Evolutionary conservation across 1,140 invertebrate species (phyloP).

Genomic region (Drosophila chauvacae): DNA sequence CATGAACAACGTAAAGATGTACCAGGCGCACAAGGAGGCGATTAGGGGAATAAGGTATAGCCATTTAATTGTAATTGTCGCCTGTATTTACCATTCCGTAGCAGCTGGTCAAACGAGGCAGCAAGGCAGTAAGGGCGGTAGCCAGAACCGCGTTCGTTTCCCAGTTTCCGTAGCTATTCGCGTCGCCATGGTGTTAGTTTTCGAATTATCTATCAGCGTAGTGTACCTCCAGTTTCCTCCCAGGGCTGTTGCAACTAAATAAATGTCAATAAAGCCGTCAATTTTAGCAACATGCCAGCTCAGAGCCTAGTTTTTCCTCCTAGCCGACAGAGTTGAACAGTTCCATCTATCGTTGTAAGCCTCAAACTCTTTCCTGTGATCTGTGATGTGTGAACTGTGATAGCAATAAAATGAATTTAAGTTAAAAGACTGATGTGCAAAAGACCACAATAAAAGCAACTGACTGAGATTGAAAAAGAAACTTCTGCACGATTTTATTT

Average conservation of each 20-base stretch:
- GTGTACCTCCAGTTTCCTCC: constrained; percentile 27
- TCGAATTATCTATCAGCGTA: constrained; percentile 7
- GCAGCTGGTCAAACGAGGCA: constrained; percentile 43
- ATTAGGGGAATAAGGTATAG: constrained; percentile 98
- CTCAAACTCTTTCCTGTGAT: constrained; percentile 10
- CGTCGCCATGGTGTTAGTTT: constrained; percentile 19
- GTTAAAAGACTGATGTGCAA: constrained; percentile 54
- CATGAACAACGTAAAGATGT: constrained; percentile 99
- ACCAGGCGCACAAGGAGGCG: constrained; percentile 99
- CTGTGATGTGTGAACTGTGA: constrained; percentile 21
- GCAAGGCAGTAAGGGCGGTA: constrained; percentile 4
- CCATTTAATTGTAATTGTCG: constrained; percentile 74
- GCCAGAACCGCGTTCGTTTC: constrained; percentile 19
- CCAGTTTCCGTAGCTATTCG: constrained; percentile 11
- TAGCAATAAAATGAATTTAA: constrained; percentile 49
- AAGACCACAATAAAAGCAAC: constrained; percentile 63
- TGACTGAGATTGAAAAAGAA: constrained; percentile 55
- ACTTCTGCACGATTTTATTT: constrained; percentile 69
- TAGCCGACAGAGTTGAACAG: constrained; percentile 1
- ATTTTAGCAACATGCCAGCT: constrained; percentile 55
- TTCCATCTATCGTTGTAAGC: constrained; percentile 26
- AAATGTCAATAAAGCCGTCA: constrained; percentile 64
- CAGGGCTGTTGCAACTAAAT: constrained; percentile 56
- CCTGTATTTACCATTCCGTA: constrained; percentile 72
- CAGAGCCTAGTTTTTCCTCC: constrained; percentile 6